phyloP scores from a whole-genome alignment of 2,797 vertebrate species.

The Percopsis omiscomaycus region DNA sequence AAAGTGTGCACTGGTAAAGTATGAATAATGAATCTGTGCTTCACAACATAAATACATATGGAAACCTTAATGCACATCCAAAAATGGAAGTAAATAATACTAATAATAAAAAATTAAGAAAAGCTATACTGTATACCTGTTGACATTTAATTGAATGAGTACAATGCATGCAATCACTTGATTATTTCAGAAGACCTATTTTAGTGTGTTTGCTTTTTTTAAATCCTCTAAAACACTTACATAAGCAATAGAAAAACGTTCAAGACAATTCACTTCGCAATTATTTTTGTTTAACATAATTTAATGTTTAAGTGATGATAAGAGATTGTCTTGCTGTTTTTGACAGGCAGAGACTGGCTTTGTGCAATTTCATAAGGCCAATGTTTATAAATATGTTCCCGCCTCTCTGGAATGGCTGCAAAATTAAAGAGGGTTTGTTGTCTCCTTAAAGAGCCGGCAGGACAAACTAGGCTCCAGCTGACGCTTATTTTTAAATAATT shows the following conservation, averaged over 20 bases:
- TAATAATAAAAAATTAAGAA: background rate
- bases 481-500: slow-evolving; percentile 16
- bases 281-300: no score
- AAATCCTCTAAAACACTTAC: slow-evolving; percentile 13
- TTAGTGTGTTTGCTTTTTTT: slow-evolving; percentile 11
- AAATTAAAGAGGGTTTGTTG: slow-evolving; percentile 1
- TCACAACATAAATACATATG: slow-evolving; percentile 19
- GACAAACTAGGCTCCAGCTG: slow-evolving; percentile 1
- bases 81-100: background rate
- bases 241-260: slow-evolving; percentile 7
- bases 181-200: background rate
- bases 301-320: background rate
- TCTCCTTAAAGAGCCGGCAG: slow-evolving; percentile 14
- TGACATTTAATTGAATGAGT: background rate
- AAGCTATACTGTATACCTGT: background rate
- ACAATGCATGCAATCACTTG: background rate
- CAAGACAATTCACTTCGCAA: slow-evolving; percentile 20
- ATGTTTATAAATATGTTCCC: background rate
- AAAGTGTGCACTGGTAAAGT: background rate
- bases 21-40: slow-evolving; percentile 4
- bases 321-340: slow-evolving; percentile 12
- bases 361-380: no score
- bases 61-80: slow-evolving; percentile 14
- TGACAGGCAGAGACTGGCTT: background rate
- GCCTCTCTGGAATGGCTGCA: slow-evolving; percentile 9